These are phyloP conservation scores for Coregonus sp. DNA, from an alignment of 2,797 vertebrate genomes.

Conservation along the genomic window DNA sequence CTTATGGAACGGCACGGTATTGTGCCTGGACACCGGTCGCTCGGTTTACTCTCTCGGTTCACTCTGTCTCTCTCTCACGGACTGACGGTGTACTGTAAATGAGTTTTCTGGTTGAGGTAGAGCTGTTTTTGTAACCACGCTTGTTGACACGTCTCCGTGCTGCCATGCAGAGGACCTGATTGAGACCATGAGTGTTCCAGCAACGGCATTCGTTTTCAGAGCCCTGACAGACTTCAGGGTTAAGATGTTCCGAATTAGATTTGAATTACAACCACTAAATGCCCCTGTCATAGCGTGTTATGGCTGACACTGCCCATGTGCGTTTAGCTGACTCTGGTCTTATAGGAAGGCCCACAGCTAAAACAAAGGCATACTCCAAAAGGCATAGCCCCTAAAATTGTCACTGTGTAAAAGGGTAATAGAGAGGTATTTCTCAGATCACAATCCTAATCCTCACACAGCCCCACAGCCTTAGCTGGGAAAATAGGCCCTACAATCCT, in stretches of 20 bases:
- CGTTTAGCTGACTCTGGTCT: conserved; percentile 79
- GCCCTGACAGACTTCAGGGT: conserved; percentile 95
- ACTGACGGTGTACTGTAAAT: conserved; percentile 79
- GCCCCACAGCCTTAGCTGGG: conserved; percentile 57
- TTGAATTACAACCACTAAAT: conserved; percentile 99
- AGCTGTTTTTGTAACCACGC: conserved; percentile 84
- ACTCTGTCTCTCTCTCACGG: conserved; percentile 61
- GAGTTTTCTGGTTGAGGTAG: conserved; percentile 84
- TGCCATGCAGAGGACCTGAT: conserved; percentile 83
- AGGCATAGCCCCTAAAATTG: conserved; percentile 87
- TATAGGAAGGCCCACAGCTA: conserved; percentile 78
- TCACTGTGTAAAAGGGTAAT: conserved; percentile 88
- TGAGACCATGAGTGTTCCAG: conserved; percentile 83
- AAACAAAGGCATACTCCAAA: conserved; percentile 84
- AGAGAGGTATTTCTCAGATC: conserved; percentile 84
- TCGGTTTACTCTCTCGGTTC: not conserved
- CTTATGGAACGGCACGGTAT: conserved; percentile 27
- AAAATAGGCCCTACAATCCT: conserved; percentile 67
- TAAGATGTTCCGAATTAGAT: conserved; percentile 99
- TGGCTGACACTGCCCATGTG: conserved; percentile 93
- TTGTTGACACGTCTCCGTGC: conserved; percentile 94
- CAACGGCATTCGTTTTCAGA: conserved; percentile 79
- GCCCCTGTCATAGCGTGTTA: conserved; percentile 98
- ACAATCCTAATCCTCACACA: conserved; percentile 82
- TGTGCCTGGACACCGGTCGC: conserved; percentile 24